Evolutionary conservation across 35 echinoderm and acorn worm species (phyloP), one percentile per base, ranked within the genome.

Genomic region (Anneissia japonica): DNA sequence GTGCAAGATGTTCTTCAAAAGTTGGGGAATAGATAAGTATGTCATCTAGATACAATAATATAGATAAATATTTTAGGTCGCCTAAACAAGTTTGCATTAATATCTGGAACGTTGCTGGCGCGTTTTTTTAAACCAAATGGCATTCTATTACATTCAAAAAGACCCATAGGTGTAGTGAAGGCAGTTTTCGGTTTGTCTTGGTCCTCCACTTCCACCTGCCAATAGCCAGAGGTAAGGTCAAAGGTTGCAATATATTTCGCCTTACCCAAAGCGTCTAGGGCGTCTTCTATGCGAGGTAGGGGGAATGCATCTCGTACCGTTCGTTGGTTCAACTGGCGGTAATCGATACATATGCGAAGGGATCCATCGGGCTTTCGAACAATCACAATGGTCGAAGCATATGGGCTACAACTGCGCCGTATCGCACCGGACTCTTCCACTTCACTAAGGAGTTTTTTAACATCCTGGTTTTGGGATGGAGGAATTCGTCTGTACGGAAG

Each of bases 251-350:
- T 85, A 29, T 36, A 77, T 84, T 31, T 55, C 26, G 88, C 82
- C 14, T 51, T 56, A 39, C 82, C 88, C 21, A 90, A 78, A 26
- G 45, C 73, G 33, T 90, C 78, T 16, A 90, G 32, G 37, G 46
- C 85, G 14, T 90, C 81, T 32, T 90, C 88, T 39, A 90, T 90
- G 12, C 88, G 31, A 31, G 88, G 88, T 0, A 90, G 83, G 9
- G 82, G 88, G 72, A 46, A 90, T 23, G 82, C 88, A 32, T 90
- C 88, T 35, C 85, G 85, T 31, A 35, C n/a, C 2, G 82, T 85
- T 41, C 46, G 31, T 6, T 36, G 32, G 55, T 90, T 90, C 10
- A 90, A 37, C 16, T 76, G 34, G 1, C 88, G 38, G 37, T 85
- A 85, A 38, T 90, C 88, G 0, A 90, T 73, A 39, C 88, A 85